Conservation (phyloP, 2,113 vertebrate species). For the Melospiza georgiana region DNA sequence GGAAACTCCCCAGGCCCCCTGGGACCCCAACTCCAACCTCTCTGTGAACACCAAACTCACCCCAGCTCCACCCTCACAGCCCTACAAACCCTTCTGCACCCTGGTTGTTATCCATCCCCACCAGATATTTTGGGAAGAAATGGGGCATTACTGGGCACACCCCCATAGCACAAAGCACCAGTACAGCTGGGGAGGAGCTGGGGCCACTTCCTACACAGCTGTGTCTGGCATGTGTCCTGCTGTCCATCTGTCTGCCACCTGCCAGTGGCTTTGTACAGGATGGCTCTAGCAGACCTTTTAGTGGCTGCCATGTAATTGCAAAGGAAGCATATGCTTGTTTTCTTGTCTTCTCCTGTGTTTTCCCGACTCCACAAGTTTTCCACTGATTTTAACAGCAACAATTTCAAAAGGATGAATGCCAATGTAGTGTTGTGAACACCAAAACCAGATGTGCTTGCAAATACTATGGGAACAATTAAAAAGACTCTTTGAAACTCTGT, state of each 20-base stretch:
- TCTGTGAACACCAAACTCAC: background rate
- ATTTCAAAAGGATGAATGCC: conserved; percentile 28
- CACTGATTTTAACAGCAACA: conserved; percentile 18
- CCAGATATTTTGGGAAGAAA: background rate
- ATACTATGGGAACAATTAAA: conserved; percentile 12
- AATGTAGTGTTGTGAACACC: background rate
- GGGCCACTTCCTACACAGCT: background rate
- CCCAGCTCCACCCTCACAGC: background rate
- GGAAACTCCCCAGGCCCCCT: background rate
- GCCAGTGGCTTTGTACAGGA: background rate
- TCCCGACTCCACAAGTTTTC: background rate
- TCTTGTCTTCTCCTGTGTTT: conserved; percentile 34
- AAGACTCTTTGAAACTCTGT: conserved; percentile 16
- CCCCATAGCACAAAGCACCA: rapidly evolving
- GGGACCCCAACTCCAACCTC: background rate
- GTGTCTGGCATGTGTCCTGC: background rate
- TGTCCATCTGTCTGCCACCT: conserved; percentile 17
- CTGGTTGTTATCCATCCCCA: rapidly evolving
- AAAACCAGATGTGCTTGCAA: conserved; percentile 37
- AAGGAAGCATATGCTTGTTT: conserved; percentile 25
- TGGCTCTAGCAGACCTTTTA: background rate
- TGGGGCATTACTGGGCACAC: rapidly evolving
- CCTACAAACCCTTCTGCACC: background rate
- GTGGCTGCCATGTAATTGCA: background rate
- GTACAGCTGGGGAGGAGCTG: background rate